Base-by-base conservation (phyloP, 2,113 vertebrate species). In the Ginglymostoma cirratum region DNA sequence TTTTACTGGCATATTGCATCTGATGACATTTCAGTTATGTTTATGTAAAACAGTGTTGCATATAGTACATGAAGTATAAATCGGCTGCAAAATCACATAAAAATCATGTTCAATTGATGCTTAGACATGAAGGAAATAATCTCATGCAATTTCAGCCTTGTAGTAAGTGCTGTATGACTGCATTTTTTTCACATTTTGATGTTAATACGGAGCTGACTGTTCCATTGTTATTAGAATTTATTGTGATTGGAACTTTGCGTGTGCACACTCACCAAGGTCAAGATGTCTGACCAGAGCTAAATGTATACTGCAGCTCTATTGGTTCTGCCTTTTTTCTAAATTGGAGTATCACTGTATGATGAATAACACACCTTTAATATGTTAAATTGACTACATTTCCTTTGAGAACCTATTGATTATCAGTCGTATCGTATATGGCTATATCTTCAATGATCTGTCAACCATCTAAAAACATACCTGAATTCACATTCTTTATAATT, bases 61-160 rank as follows among this genome's bases (percentile, higher is more conserved):
- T 92, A 34, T n/a, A 92, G n/a, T 66, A 66, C 34, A 1, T n/a
- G 89, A 92, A 92, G 61, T 92, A 92, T 92, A 92, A 66, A 92
- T 38, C 34, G 21, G 61, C 17, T 17, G 34, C 15, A 92, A n/a
- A 66, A 5, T 66, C 23, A 27, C 34, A 38, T n/a, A 92, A 65
- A 10, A 65, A 10, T 38, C 55, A 38, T 21, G 34, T 92, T 65
- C 17, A 55, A n/a, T 92, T 21, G 15, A 66, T 66, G 55, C 66
- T 92, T 66, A 38, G 6, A 92, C 34, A 8, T n/a, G 19, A 38
- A 66, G 80, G 55, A 92, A 19, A 21, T 89, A 30, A 27, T 61
- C 52, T 34, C 24, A 90, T 65, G 34, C 87, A 90, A 55, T 90
- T 83, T 45, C 80, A 42, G 38, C 38, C 45, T 83, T 83, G 80